Base-by-base conservation (phyloP, 2,797 vertebrate species). In the Dallia pectoralis region DNA sequence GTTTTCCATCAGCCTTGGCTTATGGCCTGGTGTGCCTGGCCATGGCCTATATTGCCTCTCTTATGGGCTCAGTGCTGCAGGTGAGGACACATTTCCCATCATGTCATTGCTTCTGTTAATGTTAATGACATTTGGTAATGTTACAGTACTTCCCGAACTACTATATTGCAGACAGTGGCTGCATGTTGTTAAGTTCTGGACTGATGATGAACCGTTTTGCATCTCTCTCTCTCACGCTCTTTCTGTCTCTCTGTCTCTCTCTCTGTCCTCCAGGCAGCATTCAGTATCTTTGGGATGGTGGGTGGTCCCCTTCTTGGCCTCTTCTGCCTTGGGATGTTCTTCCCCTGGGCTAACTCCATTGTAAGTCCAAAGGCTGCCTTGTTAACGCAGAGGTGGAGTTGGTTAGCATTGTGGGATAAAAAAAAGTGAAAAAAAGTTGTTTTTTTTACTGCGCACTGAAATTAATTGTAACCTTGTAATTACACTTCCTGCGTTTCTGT, bases 221-320 rank as follows among this genome's bases (percentile, higher is more conserved):
- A 29, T 51, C 22, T 44, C 25, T 33, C 27, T 25, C 9, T 16
- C 29, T 30, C 48, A 40, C 22, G 30, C 25, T 33, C 27, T 25
- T 9, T 16, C 29, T 30, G 30, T 18, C 11, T 14, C n/a, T 40
- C 32, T 40, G n/a, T 11, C 6, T 30, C 16, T 15, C 27, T 18
- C 29, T 4, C 8, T 33, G 30, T 33, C 32, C 44, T 70, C 0
- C 86, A 99, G 97, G 97, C 96, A 0, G 97, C 97, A 67, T 90
- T 99, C 85, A 99, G 97, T 88, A 98, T 99, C 89, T 99, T 99
- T 0, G 97, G 97, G 71, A 99, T 99, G 95, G 92, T 99, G 25
- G 97, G 97, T 0, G 97, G 97, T 0, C 97, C 97, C 0, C 93
- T 99, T 61, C 85, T 98, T 29, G 96, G 96, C 29, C 74, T 96